A percentile compares a stretch with the other conserved stretches of the same genome.
phyloP scores from a whole-genome alignment of 2,113 vertebrate genomes.

The Edolisoma coerulescens region DNA sequence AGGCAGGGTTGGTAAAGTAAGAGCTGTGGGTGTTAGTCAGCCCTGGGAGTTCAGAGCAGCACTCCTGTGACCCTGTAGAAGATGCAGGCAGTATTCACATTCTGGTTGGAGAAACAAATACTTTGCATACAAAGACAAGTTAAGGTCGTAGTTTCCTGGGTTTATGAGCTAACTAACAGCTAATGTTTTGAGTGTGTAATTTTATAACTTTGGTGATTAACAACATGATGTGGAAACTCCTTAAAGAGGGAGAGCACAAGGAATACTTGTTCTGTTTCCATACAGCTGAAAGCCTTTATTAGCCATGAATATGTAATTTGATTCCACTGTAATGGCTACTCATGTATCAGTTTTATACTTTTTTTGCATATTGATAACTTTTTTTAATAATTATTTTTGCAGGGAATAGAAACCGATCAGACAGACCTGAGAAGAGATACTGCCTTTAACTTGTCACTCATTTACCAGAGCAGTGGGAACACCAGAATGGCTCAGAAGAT shows the following conservation, averaged over 20 bases:
- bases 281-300: background rate
- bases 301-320: background rate
- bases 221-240: background rate
- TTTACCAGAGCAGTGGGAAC: constrained; percentile 93
- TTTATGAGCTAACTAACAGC: background rate
- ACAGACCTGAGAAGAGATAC: constrained; percentile 89
- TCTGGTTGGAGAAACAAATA: background rate
- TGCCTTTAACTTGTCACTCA: constrained; percentile 92
- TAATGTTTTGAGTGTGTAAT: background rate
- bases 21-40: background rate
- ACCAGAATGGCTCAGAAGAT: constrained; percentile 81
- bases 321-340: background rate
- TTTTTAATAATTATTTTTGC: background rate
- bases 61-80: background rate
- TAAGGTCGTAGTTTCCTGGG: background rate
- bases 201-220: background rate
- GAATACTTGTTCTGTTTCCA: background rate
- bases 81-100: background rate
- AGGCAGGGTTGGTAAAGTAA: background rate
- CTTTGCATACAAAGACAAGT: background rate
- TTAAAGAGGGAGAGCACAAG: background rate
- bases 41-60: background rate
- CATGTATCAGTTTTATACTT: background rate
- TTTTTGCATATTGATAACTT: background rate
- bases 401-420: constrained; percentile 92